Evolutionary conservation across 1,140 invertebrate genomes (phyloP).

Genomic region (Anoplophora glabripennis): DNA sequence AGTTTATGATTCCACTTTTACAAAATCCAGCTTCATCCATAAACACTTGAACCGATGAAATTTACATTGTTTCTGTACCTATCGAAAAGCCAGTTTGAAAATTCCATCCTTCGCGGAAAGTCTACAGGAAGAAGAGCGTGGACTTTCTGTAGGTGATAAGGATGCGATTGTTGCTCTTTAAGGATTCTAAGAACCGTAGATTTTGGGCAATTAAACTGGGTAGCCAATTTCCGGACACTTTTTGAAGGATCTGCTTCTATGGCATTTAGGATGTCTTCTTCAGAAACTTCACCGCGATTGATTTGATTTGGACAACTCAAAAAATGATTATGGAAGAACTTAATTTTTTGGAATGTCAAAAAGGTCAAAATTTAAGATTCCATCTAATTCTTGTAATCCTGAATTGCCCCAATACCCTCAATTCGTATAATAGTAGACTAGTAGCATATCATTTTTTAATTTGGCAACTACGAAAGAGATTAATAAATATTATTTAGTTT

Average conservation of each 20-base stretch:
- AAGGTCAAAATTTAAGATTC: too few species aligned
- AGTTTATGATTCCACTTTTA: conserved; percentile 8
- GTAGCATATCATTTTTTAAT: too few species aligned
- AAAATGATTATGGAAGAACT: too few species aligned
- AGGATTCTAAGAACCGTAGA: not conserved
- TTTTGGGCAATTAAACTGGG: not conserved
- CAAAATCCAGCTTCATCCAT: not conserved
- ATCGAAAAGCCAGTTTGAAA: conserved; percentile 5
- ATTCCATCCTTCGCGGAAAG: conserved; percentile 11
- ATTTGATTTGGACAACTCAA: conserved; percentile 18
- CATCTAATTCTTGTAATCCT: too few species aligned
- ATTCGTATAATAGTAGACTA: too few species aligned
- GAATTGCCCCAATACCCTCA: too few species aligned
- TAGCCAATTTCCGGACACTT: too few species aligned
- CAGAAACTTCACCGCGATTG: not conserved
- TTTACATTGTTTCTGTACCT: conserved; percentile 10
- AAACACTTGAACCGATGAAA: not conserved
- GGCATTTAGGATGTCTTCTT: conserved; percentile 12
- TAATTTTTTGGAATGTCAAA: too few species aligned
- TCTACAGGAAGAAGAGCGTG: conserved; percentile 3
- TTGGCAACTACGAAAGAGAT: too few species aligned
- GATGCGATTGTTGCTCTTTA: conserved; percentile 9
- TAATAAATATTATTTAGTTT: too few species aligned
- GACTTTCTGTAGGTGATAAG: conserved; percentile 8
- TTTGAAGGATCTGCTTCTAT: conserved; percentile 2